These are phyloP conservation scores for Microctonus aethiopoides DNA, from an alignment of 2,888 invertebrate genomes.

Conservation along the genomic window DNA sequence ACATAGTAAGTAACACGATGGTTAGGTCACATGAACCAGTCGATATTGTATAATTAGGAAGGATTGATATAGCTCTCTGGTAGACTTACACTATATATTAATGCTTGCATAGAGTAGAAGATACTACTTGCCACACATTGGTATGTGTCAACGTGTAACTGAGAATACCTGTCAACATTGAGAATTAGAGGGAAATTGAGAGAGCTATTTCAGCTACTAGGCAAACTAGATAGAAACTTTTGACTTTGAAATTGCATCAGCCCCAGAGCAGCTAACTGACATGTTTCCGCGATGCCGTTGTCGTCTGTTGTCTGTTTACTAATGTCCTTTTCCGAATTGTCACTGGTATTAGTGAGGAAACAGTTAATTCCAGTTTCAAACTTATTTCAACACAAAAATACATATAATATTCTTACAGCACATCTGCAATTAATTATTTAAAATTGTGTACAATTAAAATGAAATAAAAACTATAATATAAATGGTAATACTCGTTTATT, in stretches of 20 bases:
- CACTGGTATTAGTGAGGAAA: neutral
- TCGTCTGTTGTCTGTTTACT: neutral
- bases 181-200: conserved; percentile 34
- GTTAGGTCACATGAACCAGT: neutral
- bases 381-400: neutral
- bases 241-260: conserved; percentile 47
- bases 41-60: conserved; percentile 46
- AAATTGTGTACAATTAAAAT: neutral
- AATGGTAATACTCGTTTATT: conserved; percentile 61
- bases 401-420: neutral
- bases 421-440: neutral
- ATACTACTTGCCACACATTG: neutral
- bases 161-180: conserved; percentile 27
- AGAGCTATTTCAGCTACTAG: conserved; percentile 39
- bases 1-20: no score
- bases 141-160: conserved; percentile 25
- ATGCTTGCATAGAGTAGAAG: conserved; percentile 20
- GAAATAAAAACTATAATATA: neutral
- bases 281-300: neutral
- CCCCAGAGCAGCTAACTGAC: neutral
- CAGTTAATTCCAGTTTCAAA: neutral
- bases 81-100: conserved; percentile 7
- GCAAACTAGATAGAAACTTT: conserved; percentile 46
- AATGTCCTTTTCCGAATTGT: neutral
- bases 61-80: conserved; percentile 45